phyloP scores from a whole-genome alignment of 2,797 vertebrate species.

The Parauchenoglanis punctatus region DNA sequence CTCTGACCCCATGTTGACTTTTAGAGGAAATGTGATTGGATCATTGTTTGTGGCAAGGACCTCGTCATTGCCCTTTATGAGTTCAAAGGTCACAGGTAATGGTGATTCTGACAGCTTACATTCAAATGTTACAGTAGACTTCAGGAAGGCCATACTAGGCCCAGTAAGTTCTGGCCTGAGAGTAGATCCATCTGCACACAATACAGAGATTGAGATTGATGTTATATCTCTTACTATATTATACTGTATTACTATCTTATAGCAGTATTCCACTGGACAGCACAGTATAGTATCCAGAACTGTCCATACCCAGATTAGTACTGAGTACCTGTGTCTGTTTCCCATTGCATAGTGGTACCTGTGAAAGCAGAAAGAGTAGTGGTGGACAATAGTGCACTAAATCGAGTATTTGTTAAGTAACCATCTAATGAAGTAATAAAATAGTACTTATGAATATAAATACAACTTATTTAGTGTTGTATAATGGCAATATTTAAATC shows the following conservation, averaged over 20 bases:
- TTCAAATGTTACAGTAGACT: slow-evolving; percentile 56
- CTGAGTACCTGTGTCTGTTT: background rate
- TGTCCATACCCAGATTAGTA: background rate
- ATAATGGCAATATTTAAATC: background rate
- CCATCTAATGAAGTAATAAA: background rate
- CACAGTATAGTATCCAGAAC: background rate
- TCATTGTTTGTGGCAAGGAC: background rate
- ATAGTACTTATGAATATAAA: background rate
- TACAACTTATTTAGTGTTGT: background rate
- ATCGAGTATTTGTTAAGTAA: background rate
- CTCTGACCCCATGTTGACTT: slow-evolving; percentile 52
- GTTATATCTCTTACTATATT: background rate
- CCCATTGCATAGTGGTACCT: background rate
- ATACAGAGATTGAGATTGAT: background rate
- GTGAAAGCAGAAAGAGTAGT: background rate
- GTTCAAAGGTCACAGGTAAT: slow-evolving; percentile 62
- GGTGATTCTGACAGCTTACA: slow-evolving; percentile 56
- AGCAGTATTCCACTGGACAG: background rate
- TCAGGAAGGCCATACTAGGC: slow-evolving; percentile 68
- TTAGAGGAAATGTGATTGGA: slow-evolving; percentile 56
- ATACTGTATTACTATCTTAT: background rate
- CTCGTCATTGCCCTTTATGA: slow-evolving; percentile 51
- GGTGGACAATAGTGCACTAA: background rate
- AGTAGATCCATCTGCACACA: slow-evolving; percentile 58
- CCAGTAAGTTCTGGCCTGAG: slow-evolving; percentile 64